Evolutionary conservation across 2,113 vertebrate species (phyloP).

Genomic region (Sterna hirundo): DNA sequence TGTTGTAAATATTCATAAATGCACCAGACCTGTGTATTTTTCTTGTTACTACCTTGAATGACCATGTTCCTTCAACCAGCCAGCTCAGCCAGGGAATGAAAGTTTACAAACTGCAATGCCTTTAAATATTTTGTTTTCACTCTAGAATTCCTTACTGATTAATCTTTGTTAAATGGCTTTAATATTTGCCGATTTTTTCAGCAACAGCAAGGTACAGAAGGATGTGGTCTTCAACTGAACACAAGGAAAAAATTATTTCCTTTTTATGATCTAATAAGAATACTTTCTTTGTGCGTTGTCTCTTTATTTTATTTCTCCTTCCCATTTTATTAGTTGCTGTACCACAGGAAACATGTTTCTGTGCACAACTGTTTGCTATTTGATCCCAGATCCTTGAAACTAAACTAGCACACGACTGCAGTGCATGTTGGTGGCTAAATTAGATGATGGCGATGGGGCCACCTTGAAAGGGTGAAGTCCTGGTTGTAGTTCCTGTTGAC

Average conservation of each 20-base stretch:
- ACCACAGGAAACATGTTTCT: background rate
- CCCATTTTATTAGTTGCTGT: background rate
- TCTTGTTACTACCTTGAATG: background rate
- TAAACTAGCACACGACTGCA: background rate
- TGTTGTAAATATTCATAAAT: background rate
- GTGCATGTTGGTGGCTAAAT: background rate
- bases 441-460: background rate
- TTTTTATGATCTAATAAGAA: background rate
- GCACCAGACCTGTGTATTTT: background rate
- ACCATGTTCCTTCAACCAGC: background rate
- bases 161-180: background rate
- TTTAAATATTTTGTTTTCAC: background rate
- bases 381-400: background rate
- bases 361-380: background rate
- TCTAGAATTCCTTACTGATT: background rate
- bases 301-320: background rate
- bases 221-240: background rate
- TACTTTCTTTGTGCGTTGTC: background rate
- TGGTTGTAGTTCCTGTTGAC: background rate
- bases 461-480: background rate
- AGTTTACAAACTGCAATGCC: background rate
- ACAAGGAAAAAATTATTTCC: background rate
- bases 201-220: background rate
- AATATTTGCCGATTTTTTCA: conserved; percentile 8
- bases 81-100: background rate